These are phyloP conservation scores for Bufo gargarizans DNA, from an alignment of 2,113 vertebrate species.

Conservation along the genomic window DNA sequence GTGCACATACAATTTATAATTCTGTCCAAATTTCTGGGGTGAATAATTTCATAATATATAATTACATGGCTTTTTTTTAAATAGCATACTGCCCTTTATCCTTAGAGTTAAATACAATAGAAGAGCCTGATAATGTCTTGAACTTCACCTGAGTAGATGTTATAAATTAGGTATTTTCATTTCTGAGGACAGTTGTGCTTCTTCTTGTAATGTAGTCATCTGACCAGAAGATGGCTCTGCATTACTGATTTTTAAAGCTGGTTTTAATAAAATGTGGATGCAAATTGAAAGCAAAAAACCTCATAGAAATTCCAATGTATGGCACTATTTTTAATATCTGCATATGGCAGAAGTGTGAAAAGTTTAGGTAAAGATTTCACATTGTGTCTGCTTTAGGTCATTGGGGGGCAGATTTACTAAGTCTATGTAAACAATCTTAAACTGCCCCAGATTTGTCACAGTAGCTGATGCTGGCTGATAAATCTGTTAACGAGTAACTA, in stretches of 20 bases:
- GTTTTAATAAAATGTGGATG: not conserved
- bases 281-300: not conserved
- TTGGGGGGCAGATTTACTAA: no score
- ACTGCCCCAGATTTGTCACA: no score
- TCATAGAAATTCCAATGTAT: not conserved
- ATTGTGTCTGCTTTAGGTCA: not conserved
- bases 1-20: not conserved
- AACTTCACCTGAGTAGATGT: not conserved
- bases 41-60: not conserved
- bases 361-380: not conserved
- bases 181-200: not conserved
- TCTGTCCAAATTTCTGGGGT: not conserved
- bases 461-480: no score
- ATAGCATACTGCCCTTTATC: not conserved
- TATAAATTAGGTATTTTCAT: not conserved
- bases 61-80: no score
- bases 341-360: not conserved
- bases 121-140: not conserved
- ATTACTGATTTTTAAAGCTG: not conserved
- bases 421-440: no score
- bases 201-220: not conserved
- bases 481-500: no score
- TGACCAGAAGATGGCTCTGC: slow-evolving; percentile 43
- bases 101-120: not conserved
- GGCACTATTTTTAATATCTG: not conserved